These are phyloP conservation scores for Channa maculata DNA, from an alignment of 2,113 vertebrate genomes.

Conservation along the genomic window DNA sequence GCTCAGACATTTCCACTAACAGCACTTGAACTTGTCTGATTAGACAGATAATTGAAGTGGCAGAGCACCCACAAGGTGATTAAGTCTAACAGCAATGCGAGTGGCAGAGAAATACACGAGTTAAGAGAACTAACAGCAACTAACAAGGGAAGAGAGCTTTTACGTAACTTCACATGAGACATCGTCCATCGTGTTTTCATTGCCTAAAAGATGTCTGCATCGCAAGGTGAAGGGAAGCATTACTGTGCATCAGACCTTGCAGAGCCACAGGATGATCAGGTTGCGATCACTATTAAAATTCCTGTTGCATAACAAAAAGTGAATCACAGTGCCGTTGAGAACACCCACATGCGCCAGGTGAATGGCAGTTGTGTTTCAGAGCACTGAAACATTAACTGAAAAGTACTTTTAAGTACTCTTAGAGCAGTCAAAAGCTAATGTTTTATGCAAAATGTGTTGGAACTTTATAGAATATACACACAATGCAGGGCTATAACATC, in stretches of 20 bases:
- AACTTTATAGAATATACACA: too few species aligned
- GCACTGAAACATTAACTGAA: not conserved
- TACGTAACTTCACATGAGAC: not conserved
- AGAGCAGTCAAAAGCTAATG: not conserved
- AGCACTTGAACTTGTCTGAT: too few species aligned
- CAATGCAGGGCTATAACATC: too few species aligned
- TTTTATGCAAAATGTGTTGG: not conserved
- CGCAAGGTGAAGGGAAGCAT: not conserved
- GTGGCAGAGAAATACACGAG: not conserved
- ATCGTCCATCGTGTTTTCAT: not conserved
- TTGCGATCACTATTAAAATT: not conserved
- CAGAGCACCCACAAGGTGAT: too few species aligned
- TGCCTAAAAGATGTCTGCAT: not conserved
- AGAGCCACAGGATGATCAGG: not conserved
- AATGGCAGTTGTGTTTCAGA: not conserved
- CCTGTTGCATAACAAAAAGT: constrained; percentile 19
- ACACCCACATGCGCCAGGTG: constrained; percentile 9
- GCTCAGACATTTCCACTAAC: too few species aligned
- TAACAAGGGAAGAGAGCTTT: not conserved
- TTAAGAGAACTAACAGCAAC: not conserved
- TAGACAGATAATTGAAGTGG: not conserved
- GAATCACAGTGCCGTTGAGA: constrained; percentile 11
- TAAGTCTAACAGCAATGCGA: not conserved
- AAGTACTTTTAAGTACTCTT: constrained; percentile 8
- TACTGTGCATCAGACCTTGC: not conserved